Conservation (phyloP, 2,797 vertebrate genomes). For the Phalanger gymnotis region DNA sequence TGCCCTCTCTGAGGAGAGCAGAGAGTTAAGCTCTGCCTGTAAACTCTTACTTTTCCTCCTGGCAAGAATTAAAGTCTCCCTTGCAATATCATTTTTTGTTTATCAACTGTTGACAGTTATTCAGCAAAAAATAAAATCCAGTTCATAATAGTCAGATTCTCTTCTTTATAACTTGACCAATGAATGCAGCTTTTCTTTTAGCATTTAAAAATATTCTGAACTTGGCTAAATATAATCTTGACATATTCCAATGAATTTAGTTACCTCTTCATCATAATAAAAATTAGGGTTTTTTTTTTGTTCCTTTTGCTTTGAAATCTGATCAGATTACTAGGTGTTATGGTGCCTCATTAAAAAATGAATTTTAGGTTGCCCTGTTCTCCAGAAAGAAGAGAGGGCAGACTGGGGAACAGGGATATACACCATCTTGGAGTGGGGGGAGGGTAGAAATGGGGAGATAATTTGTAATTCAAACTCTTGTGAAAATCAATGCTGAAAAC, state of each 20-base stretch:
- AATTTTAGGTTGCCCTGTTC: too few relatives aligned
- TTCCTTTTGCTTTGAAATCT: constrained; percentile 65
- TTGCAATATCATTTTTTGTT: constrained; percentile 68
- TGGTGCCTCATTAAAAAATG: constrained; percentile 76
- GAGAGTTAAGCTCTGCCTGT: background rate
- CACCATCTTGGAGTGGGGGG: too few relatives aligned
- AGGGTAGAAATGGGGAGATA: too few relatives aligned
- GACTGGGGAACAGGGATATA: too few relatives aligned
- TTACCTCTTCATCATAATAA: constrained; percentile 56
- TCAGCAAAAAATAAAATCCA: constrained; percentile 63
- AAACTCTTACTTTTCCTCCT: background rate
- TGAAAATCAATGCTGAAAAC: too few relatives aligned
- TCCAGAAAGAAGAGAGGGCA: too few relatives aligned
- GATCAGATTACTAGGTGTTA: constrained; percentile 63
- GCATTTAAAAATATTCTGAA: constrained; percentile 62
- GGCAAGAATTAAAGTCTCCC: background rate
- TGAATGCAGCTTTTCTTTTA: constrained; percentile 49
- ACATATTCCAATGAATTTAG: constrained; percentile 63
- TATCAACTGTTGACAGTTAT: constrained; percentile 60
- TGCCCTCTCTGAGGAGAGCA: background rate
- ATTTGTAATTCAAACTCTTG: too few relatives aligned
- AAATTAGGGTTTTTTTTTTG: constrained; percentile 56
- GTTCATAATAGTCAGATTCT: constrained; percentile 73
- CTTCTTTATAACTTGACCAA: constrained; percentile 64
- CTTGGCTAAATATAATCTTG: constrained; percentile 67